These are phyloP conservation scores for Takifugu ocellatus DNA, from an alignment of 2,797 vertebrate species.

Conservation along the genomic window DNA sequence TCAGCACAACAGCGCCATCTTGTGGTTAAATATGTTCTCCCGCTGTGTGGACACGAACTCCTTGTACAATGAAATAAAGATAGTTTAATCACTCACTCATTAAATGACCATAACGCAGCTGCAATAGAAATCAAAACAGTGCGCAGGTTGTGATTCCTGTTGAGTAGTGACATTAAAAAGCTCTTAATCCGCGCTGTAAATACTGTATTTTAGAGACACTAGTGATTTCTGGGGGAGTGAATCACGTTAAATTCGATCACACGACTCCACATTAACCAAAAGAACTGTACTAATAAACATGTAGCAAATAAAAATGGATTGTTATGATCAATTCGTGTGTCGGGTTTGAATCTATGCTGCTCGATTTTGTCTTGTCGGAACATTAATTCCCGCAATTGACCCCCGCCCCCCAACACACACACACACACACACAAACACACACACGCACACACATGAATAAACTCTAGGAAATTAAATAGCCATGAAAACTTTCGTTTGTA, in stretches of 20 bases:
- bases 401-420: too few species aligned
- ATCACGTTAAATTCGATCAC: slow-evolving; percentile 9
- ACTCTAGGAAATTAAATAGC: too few species aligned
- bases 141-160: slow-evolving; percentile 16
- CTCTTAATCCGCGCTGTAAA: slow-evolving; percentile 29
- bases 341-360: slow-evolving; percentile 3
- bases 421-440: too few species aligned
- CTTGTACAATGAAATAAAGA: too few species aligned
- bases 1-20: slow-evolving; percentile 47
- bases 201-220: slow-evolving; percentile 19
- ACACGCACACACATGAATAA: too few species aligned
- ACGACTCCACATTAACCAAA: slow-evolving; percentile 7
- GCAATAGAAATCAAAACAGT: slow-evolving; percentile 22
- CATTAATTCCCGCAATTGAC: too few species aligned
- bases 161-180: slow-evolving; percentile 9
- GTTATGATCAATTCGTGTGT: slow-evolving; percentile 3
- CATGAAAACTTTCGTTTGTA: not conserved
- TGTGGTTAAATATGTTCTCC: slow-evolving; percentile 10
- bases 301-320: slow-evolving; percentile 16
- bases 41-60: too few species aligned
- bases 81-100: too few species aligned
- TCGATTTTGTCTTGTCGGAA: not conserved
- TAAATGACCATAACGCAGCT: not conserved
- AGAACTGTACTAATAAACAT: slow-evolving; percentile 12
- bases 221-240: slow-evolving; percentile 19